Evolutionary conservation across 2,888 invertebrate species (phyloP).

Genomic region (Agrilus cyanescens): DNA sequence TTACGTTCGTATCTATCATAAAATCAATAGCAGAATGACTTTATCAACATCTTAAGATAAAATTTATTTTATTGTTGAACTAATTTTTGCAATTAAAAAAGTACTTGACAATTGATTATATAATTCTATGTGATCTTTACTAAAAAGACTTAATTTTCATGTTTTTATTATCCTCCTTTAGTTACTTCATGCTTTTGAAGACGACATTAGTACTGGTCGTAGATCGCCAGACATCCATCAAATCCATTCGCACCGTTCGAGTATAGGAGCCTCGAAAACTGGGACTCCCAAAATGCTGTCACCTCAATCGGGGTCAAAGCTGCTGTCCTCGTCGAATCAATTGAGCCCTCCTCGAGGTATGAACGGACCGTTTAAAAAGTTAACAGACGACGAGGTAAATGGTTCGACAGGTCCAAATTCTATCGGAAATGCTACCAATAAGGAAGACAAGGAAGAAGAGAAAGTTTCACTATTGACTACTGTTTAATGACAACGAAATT

Average conservation of each 20-base stretch:
- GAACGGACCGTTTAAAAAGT: slow-evolving; percentile 27
- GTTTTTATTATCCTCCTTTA: slow-evolving; percentile 26
- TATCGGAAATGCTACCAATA: slow-evolving; percentile 7
- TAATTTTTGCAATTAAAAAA: no score
- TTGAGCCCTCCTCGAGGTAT: slow-evolving; percentile 23
- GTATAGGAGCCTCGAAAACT: slow-evolving; percentile 11
- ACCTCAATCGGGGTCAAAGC: slow-evolving; percentile 25
- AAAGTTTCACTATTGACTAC: slow-evolving; percentile 29
- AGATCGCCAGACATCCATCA: slow-evolving; percentile 21
- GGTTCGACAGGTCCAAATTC: slow-evolving; percentile 4
- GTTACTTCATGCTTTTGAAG: slow-evolving; percentile 66
- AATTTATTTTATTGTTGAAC: no score
- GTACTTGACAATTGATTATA: no score
- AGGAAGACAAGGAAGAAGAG: slow-evolving; percentile 19
- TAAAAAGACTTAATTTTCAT: no score
- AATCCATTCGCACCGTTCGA: slow-evolving; percentile 3
- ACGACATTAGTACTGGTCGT: slow-evolving; percentile 46
- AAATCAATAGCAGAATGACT: no score
- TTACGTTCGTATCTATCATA: no score
- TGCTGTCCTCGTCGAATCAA: slow-evolving; percentile 21
- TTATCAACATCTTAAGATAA: no score
- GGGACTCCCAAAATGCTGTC: slow-evolving; percentile 26
- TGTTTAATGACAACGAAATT: slow-evolving; percentile 27
- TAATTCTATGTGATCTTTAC: no score
- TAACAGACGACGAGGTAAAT: slow-evolving; percentile 5